Percentiles rank a stretch among this genome's conserved stretches.
These are phyloP conservation scores for Chloroceryle aenea DNA, from an alignment of 2,113 vertebrate species.

Conservation along the genomic window DNA sequence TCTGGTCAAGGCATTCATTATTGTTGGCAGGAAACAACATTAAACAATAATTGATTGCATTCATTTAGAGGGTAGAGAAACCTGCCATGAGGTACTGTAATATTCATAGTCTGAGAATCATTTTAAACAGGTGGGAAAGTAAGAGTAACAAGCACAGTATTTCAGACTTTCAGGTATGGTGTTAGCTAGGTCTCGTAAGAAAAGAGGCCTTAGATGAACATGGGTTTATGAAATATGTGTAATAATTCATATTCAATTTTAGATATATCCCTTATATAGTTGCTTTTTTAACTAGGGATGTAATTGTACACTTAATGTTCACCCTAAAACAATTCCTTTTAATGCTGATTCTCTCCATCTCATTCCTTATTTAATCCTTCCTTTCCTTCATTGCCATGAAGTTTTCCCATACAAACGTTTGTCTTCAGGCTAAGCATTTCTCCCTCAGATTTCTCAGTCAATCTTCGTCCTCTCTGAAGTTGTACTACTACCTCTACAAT, in stretches of 20 bases:
- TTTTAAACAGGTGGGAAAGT: not conserved
- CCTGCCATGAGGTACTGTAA: not conserved
- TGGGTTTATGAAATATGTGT: not conserved
- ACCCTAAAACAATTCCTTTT: not conserved
- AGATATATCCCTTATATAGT: not conserved
- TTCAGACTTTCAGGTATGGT: not conserved
- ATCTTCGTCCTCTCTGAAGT: not conserved
- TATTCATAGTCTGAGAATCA: not conserved
- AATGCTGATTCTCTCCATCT: not conserved
- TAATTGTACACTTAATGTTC: not conserved
- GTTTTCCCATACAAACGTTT: not conserved
- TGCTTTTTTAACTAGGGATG: not conserved
- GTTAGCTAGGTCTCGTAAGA: not conserved
- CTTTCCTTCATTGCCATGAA: too few relatives aligned
- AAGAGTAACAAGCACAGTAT: not conserved
- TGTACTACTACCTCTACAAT: not conserved
- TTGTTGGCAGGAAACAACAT: not conserved
- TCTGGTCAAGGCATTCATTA: conserved; percentile 30
- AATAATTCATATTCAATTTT: not conserved
- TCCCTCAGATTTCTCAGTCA: not conserved
- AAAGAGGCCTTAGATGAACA: not conserved
- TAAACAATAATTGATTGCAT: conserved; percentile 30
- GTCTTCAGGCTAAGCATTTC: not conserved
- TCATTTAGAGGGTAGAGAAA: not conserved
- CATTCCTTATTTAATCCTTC: not conserved